phyloP scores from a whole-genome alignment of 2,888 invertebrate genomes.

The Synergus gifuensis region DNA sequence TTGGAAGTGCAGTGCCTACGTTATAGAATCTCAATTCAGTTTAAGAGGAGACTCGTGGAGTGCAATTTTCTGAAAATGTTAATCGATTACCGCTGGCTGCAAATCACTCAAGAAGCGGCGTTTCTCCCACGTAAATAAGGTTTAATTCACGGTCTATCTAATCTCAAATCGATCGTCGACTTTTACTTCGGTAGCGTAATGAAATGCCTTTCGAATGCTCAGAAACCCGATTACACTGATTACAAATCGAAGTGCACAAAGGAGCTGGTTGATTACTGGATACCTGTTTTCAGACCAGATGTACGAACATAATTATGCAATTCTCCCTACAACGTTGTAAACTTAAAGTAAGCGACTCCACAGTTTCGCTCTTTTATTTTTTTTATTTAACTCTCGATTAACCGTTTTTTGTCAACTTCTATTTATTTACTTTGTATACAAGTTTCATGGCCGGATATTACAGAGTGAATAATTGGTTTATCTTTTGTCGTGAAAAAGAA shows the following conservation, averaged over 20 bases:
- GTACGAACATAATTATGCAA: slow-evolving; percentile 23
- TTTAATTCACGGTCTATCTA: slow-evolving; percentile 39
- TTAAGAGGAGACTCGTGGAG: slow-evolving; percentile 18
- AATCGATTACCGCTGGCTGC: slow-evolving; percentile 37
- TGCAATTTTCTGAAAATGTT: slow-evolving; percentile 40
- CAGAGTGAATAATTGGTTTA: not conserved
- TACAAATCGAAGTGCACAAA: slow-evolving; percentile 21
- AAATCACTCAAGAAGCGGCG: slow-evolving; percentile 26
- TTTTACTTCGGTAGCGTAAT: slow-evolving; percentile 42
- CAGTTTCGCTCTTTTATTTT: not conserved
- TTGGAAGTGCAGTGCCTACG: slow-evolving; percentile 5
- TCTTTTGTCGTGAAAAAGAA: too few species aligned
- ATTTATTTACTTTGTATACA: not conserved
- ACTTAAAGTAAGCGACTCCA: not conserved
- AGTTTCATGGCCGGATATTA: not conserved
- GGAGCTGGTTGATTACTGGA: slow-evolving; percentile 19
- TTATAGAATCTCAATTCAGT: slow-evolving; percentile 16
- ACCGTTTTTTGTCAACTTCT: not conserved
- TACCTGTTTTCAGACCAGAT: slow-evolving; percentile 14
- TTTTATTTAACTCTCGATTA: not conserved
- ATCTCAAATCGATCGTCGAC: slow-evolving; percentile 39
- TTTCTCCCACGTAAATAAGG: slow-evolving; percentile 42
- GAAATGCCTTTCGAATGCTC: slow-evolving; percentile 38
- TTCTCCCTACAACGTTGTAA: not conserved
- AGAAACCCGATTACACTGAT: slow-evolving; percentile 29